Evolutionary conservation across 1,140 invertebrate species (phyloP).

Genomic region (Philotrypesis tridentata): DNA sequence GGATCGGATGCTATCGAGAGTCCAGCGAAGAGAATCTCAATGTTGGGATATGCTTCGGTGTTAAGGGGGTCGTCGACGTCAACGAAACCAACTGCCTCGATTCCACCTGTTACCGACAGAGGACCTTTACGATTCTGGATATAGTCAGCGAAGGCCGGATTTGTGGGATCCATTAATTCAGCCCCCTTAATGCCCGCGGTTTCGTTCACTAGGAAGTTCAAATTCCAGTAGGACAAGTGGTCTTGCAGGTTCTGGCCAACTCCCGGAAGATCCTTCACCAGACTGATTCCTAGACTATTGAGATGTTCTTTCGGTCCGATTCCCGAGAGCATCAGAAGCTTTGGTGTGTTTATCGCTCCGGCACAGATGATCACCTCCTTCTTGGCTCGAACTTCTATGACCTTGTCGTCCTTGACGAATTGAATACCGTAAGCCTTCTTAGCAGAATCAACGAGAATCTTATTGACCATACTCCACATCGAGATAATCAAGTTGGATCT

Average conservation of each 20-base stretch:
- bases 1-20: neutral
- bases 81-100: neutral
- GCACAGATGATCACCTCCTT: slow-evolving; percentile 81
- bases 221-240: slow-evolving; percentile 65
- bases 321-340: slow-evolving; percentile 82
- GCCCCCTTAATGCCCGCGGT: neutral
- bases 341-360: slow-evolving; percentile 82
- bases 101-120: neutral
- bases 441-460: slow-evolving; percentile 79
- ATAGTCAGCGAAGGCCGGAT: neutral
- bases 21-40: neutral
- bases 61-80: neutral
- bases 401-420: slow-evolving; percentile 74
- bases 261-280: slow-evolving; percentile 69
- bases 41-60: neutral
- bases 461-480: slow-evolving; percentile 79
- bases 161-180: neutral
- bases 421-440: slow-evolving; percentile 80
- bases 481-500: slow-evolving; percentile 83
- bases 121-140: neutral
- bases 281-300: slow-evolving; percentile 67
- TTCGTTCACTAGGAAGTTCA: neutral
- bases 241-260: slow-evolving; percentile 78
- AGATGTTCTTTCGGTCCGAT: slow-evolving; percentile 77
- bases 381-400: slow-evolving; percentile 20